A percentile compares a stretch with the other conserved stretches of the same genome.
phyloP scores from a whole-genome alignment of 2,888 invertebrate genomes.

The Cylloceria caligata region DNA sequence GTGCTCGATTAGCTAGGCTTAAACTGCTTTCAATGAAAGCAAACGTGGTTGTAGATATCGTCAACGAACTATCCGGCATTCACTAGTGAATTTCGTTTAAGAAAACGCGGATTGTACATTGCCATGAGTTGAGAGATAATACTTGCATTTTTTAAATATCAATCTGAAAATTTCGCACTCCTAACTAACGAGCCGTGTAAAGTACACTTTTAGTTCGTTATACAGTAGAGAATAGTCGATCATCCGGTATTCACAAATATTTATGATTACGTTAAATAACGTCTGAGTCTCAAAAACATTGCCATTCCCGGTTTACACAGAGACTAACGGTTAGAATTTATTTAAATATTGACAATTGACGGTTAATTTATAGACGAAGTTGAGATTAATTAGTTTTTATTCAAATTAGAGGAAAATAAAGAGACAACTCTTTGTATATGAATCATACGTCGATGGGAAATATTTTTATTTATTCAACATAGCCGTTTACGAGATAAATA shows the following conservation, averaged over 20 bases:
- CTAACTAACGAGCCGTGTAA: constrained; percentile 21
- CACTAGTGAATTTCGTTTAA: not conserved
- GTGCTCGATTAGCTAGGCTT: constrained; percentile 53
- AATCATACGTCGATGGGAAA: not conserved
- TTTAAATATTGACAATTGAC: not conserved
- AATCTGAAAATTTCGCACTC: constrained; percentile 35
- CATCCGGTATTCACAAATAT: not conserved
- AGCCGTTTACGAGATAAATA: not conserved
- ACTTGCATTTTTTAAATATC: constrained; percentile 59
- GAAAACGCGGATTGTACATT: constrained; percentile 35
- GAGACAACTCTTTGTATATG: not conserved
- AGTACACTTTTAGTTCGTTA: not conserved
- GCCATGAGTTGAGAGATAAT: constrained; percentile 19
- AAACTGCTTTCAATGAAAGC: constrained; percentile 45
- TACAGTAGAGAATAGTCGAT: not conserved
- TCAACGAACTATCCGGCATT: not conserved
- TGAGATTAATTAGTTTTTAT: not conserved
- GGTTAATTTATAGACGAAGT: not conserved
- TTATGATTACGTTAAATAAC: not conserved
- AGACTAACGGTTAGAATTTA: not conserved
- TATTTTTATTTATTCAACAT: not conserved
- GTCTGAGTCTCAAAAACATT: not conserved
- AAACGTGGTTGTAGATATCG: constrained; percentile 39
- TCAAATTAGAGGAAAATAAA: not conserved
- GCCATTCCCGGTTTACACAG: not conserved